Base-by-base conservation (phyloP, 2,797 vertebrate genomes). In the Anguilla obscura region DNA sequence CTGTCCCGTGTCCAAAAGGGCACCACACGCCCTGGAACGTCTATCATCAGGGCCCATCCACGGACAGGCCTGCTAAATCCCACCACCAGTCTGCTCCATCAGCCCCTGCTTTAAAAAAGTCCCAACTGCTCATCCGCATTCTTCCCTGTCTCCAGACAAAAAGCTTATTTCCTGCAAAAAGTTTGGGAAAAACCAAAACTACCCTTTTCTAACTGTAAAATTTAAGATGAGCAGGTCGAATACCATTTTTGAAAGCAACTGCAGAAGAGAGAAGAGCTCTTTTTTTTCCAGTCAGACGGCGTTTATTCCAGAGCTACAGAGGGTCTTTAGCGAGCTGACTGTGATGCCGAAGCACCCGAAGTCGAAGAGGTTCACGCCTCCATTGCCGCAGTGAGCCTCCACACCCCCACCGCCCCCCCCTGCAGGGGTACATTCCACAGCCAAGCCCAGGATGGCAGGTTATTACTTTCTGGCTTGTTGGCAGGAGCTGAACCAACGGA, bases 381-480 rank as follows among this genome's bases (percentile, higher is more conserved):
- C 18, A 52, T 63, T 79, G 50, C 58, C 18, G 12, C 58, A 33
- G 27, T 82, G 21, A 63, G 36, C 79, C 86, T 60, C 33, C 74
- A 5, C 74, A 14, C 74, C 40, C 12, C 36, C 30, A 0, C 9
- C 69, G 5, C 69, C 27, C 45, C 14, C 14, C 60, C 80, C 50
- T 33, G 52, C 87, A 56, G 80, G 12, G 50, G 60, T 21, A 85
- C 69, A 74, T 88, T 88, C 66, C 63, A 54, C 45, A 82, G 80
- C 66, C 82, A 24, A 21, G 63, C n/a, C 24, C 45, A 30, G 86
- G 74, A 45, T 3, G 33, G 63, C 60, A 14, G 48, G 82, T 36
- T 84, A 84, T 87, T 69, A 84, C 82, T 84, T 60, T 40, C n/a
- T 58, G 24, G 82, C 87, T 60, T 21, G n/a, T 69, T 48, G 80